Base-by-base conservation (phyloP, 2,113 vertebrate species). In the Chaetura pelagica region DNA sequence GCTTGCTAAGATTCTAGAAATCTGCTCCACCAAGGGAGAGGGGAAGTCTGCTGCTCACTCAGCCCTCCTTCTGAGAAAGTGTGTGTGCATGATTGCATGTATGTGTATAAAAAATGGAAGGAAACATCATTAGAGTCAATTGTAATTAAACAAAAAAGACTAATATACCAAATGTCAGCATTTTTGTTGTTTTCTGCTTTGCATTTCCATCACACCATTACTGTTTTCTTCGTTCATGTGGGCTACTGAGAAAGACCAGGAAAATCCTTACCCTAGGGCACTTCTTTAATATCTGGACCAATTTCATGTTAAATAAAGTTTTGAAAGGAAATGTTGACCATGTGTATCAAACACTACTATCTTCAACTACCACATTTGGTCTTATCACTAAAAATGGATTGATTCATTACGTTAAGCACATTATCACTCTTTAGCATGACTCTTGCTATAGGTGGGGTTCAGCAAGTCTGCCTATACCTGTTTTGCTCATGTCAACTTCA, bases 361-460 rank as follows among this genome's bases (percentile, higher is more conserved):
- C 93, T 97, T 94, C 93, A 80, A 91, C 61, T 59, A 87, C 86
- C 94, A 95, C 54, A 76, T 87, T 96, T 90, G 89, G 83, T 96
- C 71, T 91, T 85, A 96, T 91, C 92, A 95, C 92, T 94, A 94
- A 94, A 94, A 96, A 84, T 49, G 63, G 93, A 95, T 71, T 62
- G 81, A 96, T 92, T 96, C 72, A 87, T 96, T 96, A 91, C 89
- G 93, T 92, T 92, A 97, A 97, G 90, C 86, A 89, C 93, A 97
- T 94, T 93, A 96, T 92, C 91, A 66, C 48, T 96, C 80, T 88
- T 94, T 59, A 87, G 84, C 74, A 89, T 93, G 93, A 97, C 93
- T 86, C 75, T 84, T 61, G 74, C 77, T 84, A 18, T 23, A 90
- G 87, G 76, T 63, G 69, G 35, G 88, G 77, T 94, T 91, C 90